These are phyloP conservation scores for Thymelicus acteon DNA, from an alignment of 2,888 invertebrate genomes.

Conservation along the genomic window DNA sequence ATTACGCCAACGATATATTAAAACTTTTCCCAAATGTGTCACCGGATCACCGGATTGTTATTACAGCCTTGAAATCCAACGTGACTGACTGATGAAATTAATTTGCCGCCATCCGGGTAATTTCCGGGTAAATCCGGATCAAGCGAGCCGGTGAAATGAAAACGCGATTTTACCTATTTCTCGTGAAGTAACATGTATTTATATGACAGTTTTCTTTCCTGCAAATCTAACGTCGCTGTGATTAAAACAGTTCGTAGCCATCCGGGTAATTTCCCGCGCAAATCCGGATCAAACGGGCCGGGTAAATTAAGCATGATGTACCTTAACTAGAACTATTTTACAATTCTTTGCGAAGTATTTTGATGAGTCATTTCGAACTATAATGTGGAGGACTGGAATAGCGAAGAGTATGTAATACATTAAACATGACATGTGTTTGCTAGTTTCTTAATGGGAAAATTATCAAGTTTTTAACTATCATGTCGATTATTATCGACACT, in stretches of 20 bases:
- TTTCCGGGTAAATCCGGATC: slow-evolving; percentile 19
- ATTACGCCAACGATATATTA: background rate
- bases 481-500: too few relatives aligned
- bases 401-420: too few relatives aligned
- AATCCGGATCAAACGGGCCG: slow-evolving; percentile 26
- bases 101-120: slow-evolving; percentile 14
- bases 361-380: background rate
- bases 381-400: too few relatives aligned
- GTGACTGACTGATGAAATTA: slow-evolving; percentile 10
- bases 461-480: too few relatives aligned
- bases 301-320: slow-evolving; percentile 23
- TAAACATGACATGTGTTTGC: too few relatives aligned
- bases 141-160: slow-evolving; percentile 33
- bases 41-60: background rate
- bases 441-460: too few relatives aligned
- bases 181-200: background rate
- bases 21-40: background rate
- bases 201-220: slow-evolving; percentile 2
- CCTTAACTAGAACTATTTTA: background rate
- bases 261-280: slow-evolving; percentile 21
- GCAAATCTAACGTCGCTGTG: background rate
- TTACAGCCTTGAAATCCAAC: background rate
- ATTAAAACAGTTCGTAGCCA: slow-evolving; percentile 21
- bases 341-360: background rate
- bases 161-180: slow-evolving; percentile 2